phyloP scores from a whole-genome alignment of 2,113 vertebrate species.

The Haplochromis burtoni region DNA sequence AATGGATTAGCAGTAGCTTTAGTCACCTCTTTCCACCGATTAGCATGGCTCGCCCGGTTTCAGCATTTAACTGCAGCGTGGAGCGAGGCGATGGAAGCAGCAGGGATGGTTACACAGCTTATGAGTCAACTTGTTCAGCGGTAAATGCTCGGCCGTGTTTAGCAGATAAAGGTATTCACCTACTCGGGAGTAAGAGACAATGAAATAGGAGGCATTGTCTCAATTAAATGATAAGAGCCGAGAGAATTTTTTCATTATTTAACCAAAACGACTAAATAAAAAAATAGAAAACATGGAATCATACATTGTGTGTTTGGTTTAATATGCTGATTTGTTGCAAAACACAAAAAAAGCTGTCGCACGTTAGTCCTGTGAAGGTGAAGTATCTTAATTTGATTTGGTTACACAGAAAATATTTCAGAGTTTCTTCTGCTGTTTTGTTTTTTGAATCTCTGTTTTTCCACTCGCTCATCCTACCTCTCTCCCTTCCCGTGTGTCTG shows the following conservation, averaged over 20 bases:
- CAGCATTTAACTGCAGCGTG: conserved; percentile 43
- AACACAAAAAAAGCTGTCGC: neutral
- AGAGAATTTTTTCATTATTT: neutral
- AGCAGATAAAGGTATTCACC: conserved; percentile 39
- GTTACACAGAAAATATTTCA: neutral
- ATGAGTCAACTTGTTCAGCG: conserved; percentile 36
- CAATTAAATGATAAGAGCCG: conserved; percentile 8
- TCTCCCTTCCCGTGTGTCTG: neutral
- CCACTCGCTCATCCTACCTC: neutral
- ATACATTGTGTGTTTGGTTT: neutral
- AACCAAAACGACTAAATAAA: neutral
- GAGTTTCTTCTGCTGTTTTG: neutral
- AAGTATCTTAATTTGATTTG: neutral
- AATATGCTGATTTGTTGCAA: neutral
- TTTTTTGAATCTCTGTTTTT: neutral
- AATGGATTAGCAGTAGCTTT: conserved; percentile 77
- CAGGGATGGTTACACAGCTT: conserved; percentile 50
- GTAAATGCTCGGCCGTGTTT: conserved; percentile 25
- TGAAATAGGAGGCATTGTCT: neutral
- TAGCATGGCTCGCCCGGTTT: conserved; percentile 56
- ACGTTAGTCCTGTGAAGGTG: neutral
- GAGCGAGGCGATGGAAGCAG: conserved; percentile 36
- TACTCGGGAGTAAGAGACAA: conserved; percentile 13
- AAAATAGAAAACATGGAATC: neutral
- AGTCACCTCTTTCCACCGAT: conserved; percentile 69